Evolutionary conservation across 2,888 invertebrate genomes (phyloP).

Genomic region (Koerneria pararmatus): DNA sequence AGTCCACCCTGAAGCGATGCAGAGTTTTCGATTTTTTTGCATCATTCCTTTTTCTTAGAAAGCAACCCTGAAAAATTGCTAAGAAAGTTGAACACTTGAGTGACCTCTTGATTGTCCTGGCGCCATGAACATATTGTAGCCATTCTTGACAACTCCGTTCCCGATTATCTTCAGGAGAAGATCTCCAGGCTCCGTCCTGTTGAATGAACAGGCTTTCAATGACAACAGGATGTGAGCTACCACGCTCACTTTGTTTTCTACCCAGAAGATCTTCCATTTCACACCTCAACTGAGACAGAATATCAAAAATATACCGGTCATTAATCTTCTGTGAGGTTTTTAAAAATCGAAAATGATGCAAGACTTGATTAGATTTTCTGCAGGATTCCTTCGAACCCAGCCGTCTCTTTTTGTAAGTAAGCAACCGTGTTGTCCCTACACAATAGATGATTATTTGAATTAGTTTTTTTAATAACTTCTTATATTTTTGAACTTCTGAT

Average conservation of each 20-base stretch:
- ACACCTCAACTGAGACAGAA: too few species aligned
- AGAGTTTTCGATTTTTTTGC: too few species aligned
- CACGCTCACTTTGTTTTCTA: too few species aligned
- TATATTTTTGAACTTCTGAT: not conserved
- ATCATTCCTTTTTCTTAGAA: not conserved
- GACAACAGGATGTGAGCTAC: not conserved
- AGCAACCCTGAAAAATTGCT: conserved; percentile 1
- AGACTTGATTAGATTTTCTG: not conserved
- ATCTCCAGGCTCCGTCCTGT: conserved; percentile 55
- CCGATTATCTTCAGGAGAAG: conserved; percentile 49
- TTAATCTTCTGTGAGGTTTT: too few species aligned
- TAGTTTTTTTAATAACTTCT: not conserved
- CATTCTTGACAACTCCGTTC: conserved; percentile 50
- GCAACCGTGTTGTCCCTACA: not conserved
- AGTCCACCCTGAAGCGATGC: not conserved
- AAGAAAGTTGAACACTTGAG: not conserved
- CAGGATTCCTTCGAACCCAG: not conserved
- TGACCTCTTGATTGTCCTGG: conserved; percentile 49
- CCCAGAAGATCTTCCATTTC: too few species aligned
- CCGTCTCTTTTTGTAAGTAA: not conserved
- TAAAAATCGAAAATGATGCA: not conserved
- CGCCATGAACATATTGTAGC: conserved; percentile 58
- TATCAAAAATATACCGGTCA: too few species aligned
- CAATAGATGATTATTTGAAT: not conserved
- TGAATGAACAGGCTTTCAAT: not conserved